Conservation (phyloP, 2,888 invertebrate species). For the Ditula angustiorana region DNA sequence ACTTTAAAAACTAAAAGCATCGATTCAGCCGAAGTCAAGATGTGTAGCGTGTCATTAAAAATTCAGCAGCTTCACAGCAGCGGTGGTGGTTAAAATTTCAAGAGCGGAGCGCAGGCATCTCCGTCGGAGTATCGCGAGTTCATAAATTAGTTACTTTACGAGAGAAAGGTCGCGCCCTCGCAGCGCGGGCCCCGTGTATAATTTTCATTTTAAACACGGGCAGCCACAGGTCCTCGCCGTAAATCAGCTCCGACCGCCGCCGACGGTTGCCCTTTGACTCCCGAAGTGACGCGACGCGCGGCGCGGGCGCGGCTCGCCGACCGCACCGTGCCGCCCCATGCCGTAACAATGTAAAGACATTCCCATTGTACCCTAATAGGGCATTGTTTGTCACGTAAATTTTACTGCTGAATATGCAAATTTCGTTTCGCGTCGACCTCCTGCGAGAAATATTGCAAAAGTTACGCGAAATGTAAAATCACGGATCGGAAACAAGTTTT, state of each 20-base stretch:
- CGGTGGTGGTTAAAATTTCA: constrained; percentile 76
- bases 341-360: constrained; percentile 81
- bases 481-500: constrained; percentile 73
- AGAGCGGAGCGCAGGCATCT: constrained; percentile 70
- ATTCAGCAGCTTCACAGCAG: constrained; percentile 67
- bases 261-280: constrained; percentile 63
- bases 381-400: constrained; percentile 83
- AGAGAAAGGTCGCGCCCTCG: constrained; percentile 71
- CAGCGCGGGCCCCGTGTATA: constrained; percentile 72
- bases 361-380: constrained; percentile 81
- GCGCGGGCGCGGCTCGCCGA: constrained; percentile 46
- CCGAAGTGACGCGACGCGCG: constrained; percentile 49
- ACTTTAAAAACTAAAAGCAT: constrained; percentile 49
- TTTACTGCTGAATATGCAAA: constrained; percentile 82
- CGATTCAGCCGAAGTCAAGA: constrained; percentile 60
- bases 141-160: constrained; percentile 82
- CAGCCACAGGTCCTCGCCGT: constrained; percentile 77
- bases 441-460: constrained; percentile 79
- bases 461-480: constrained; percentile 80
- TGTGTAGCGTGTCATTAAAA: constrained; percentile 66
- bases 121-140: constrained; percentile 73
- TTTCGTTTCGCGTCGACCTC: constrained; percentile 74
- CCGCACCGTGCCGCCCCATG: constrained; percentile 49
- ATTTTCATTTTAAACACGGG: constrained; percentile 79
- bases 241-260: constrained; percentile 68